Evolutionary conservation across 1,140 invertebrate species (phyloP), one percentile per base, ranked within the genome.

Genomic region (Hycleus phaleratus): DNA sequence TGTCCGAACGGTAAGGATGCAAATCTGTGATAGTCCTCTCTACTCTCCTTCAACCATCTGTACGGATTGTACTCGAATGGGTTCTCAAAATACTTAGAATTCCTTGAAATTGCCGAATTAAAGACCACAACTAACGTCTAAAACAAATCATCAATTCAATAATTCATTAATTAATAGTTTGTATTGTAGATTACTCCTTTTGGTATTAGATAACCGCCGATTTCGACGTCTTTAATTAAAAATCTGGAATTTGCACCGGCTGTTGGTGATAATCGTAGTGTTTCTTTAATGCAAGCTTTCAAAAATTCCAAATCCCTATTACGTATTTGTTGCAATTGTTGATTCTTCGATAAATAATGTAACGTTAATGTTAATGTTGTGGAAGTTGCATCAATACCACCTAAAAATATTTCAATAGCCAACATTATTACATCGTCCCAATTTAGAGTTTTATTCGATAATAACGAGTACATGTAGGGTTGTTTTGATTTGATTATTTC

Each of bases 1-100:
- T 85, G 88, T 12, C 89, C 88, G 72, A 90, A 91, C 3, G 89
- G 88, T 53, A 90, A 74, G 7, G 84, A 85, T 0, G 86, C 85
- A 68, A 88, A 90, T 8, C 83, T 85, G 68, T 87, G 82, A 6
- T 61, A 50, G 43, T 53, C 43, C 24, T 46, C 40, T 44, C 61
- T 70, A 47, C 67, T 68, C 46, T 63, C 66, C 62, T 74, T 72
- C 40, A 81, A 62, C 76, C 78, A 81, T 60, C 79, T 69, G 64
- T 80, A 75, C 10, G 79, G 78, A 56, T 69, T 63, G 60, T 74
- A 81, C 32, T 73, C 64, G 7, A 64, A 26, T 10, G 77, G 68
- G 48, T 72, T 52, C 45, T 73, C 62, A 68, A 79, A 81, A 60
- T 80, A 75, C 58, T 73, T 63, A 10, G 70, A 60, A 48, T 72